These are phyloP conservation scores for Stichopus horrens DNA, from an alignment of 53 echinoderm and acorn worm species.

Conservation along the genomic window DNA sequence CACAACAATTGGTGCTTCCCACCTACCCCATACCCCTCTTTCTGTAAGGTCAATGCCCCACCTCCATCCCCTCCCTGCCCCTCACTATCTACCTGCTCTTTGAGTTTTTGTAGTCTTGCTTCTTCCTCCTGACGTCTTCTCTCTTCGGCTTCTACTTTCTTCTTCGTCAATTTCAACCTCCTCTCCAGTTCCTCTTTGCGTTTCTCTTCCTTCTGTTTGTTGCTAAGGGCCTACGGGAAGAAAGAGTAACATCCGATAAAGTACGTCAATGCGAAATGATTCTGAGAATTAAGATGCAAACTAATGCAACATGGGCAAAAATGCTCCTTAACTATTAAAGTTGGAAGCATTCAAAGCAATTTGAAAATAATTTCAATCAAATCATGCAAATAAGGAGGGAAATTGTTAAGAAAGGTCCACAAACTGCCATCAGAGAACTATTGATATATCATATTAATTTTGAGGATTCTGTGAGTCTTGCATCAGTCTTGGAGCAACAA, in stretches of 20 bases:
- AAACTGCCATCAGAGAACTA: no score
- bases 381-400: no score
- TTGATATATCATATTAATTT: no score
- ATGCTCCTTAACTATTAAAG: no score
- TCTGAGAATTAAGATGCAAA: no score
- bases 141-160: slow-evolving; percentile 83
- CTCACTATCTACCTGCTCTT: slow-evolving; percentile 64
- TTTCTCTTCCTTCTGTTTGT: slow-evolving; percentile 69
- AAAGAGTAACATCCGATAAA: background rate
- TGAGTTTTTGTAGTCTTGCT: slow-evolving; percentile 56
- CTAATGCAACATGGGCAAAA: no score
- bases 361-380: no score
- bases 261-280: no score
- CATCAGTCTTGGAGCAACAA: no score
- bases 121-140: slow-evolving; percentile 68
- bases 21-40: background rate
- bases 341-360: no score
- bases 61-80: background rate
- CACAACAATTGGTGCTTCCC: background rate
- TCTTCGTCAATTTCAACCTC: slow-evolving; percentile 60
- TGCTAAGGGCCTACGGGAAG: slow-evolving; percentile 43
- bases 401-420: no score
- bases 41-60: background rate
- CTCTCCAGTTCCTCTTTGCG: slow-evolving; percentile 68
- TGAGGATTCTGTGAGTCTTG: no score